Conservation (phyloP, 1,140 invertebrate genomes). For the Lamellibrachia luymesi region DNA sequence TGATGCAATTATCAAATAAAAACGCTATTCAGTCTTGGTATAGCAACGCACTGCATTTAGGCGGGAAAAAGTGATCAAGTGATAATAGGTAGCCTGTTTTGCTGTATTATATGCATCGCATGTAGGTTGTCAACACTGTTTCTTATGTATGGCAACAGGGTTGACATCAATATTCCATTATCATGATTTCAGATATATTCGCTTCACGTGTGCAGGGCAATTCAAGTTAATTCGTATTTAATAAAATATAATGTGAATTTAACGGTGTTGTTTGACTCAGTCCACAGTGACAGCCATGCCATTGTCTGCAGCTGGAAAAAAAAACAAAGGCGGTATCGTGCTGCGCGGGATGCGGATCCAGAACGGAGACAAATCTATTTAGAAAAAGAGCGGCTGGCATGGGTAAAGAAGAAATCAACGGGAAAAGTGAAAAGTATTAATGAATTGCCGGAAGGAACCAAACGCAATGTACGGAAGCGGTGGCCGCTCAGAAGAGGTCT, state of each 20-base stretch:
- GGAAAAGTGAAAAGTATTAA: background rate
- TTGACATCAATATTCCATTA: constrained; percentile 2
- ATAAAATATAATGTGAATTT: background rate
- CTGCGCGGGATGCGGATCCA: background rate
- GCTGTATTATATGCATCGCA: constrained; percentile 5
- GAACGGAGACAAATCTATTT: background rate
- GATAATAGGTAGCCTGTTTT: constrained; percentile 3
- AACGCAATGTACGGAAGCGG: no score
- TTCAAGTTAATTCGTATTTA: background rate
- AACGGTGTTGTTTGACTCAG: background rate
- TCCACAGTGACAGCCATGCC: background rate
- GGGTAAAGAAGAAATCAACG: background rate
- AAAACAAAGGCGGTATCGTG: background rate
- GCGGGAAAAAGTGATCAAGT: constrained; percentile 10
- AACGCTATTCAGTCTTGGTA: constrained; percentile 14
- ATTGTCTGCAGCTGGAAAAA: background rate
- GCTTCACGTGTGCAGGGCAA: background rate
- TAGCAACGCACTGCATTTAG: constrained; percentile 9
- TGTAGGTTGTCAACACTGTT: background rate
- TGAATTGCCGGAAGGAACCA: no score
- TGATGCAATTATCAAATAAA: constrained; percentile 10
- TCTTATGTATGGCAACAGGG: constrained; percentile 9
- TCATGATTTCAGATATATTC: background rate
- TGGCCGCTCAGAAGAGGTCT: no score
- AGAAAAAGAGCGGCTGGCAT: background rate